phyloP scores from a whole-genome alignment of 2,888 invertebrate genomes.

The Tetragnatha montana region DNA sequence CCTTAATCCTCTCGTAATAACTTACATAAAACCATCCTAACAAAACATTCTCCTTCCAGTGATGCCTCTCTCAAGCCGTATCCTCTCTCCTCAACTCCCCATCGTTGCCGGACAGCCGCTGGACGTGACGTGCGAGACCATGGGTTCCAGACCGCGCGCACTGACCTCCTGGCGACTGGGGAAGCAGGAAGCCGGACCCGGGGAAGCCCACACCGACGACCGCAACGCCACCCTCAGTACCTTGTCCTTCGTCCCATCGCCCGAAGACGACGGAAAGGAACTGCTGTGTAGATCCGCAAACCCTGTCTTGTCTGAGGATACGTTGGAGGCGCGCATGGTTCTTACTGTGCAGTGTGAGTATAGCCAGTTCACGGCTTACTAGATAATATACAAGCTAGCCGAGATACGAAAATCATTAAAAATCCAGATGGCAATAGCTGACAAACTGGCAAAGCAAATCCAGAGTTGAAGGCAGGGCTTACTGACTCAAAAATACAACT shows the following conservation, averaged over 20 bases:
- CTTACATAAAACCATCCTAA: no score
- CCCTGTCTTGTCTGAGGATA: constrained; percentile 72
- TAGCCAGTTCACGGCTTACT: no score
- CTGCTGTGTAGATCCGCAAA: constrained; percentile 73
- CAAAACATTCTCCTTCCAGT: constrained; percentile 61
- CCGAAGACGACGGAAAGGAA: constrained; percentile 73
- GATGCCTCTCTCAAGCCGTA: constrained; percentile 54
- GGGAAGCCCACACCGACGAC: constrained; percentile 47
- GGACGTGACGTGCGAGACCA: constrained; percentile 63
- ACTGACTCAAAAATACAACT: no score
- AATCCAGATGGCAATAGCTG: no score
- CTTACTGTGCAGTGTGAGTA: constrained; percentile 73
- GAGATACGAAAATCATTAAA: no score
- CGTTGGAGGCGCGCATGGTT: constrained; percentile 71
- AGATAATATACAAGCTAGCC: no score
- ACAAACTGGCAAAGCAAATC: no score
- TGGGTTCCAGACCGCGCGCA: constrained; percentile 68
- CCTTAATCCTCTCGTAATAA: no score
- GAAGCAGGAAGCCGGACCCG: constrained; percentile 13
- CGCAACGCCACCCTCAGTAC: constrained; percentile 72
- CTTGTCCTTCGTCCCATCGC: constrained; percentile 71
- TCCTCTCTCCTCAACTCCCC: constrained; percentile 36
- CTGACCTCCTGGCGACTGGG: constrained; percentile 69
- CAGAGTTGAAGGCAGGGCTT: no score
- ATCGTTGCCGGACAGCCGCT: constrained; percentile 58